These are phyloP conservation scores for Thera britannica DNA, from an alignment of 2,888 invertebrate species.

Conservation along the genomic window DNA sequence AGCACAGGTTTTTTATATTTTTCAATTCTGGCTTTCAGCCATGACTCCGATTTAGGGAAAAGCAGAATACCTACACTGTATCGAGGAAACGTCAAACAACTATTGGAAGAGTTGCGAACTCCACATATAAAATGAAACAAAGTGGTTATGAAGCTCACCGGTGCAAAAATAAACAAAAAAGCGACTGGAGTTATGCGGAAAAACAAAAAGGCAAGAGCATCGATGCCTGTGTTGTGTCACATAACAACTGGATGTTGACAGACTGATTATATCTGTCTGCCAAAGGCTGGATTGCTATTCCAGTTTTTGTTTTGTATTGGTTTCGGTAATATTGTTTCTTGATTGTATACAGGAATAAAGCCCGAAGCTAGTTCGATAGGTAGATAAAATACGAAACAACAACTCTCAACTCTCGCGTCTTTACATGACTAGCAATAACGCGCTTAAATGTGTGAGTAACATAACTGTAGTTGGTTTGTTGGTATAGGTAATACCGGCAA, in stretches of 20 bases:
- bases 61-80: constrained; percentile 27
- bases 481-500: neutral
- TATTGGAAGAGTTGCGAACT: constrained; percentile 38
- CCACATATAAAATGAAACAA: constrained; percentile 42
- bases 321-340: neutral
- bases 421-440: neutral
- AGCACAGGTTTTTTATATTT: constrained; percentile 5
- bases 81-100: constrained; percentile 36
- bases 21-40: constrained; percentile 26
- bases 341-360: too few species aligned
- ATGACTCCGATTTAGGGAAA: constrained; percentile 21
- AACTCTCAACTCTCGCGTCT: neutral
- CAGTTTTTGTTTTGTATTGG: neutral
- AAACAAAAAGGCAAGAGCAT: constrained; percentile 43
- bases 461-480: neutral
- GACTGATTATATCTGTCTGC: constrained; percentile 49
- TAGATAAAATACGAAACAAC: neutral
- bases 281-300: constrained; percentile 28
- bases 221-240: constrained; percentile 32
- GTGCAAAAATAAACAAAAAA: constrained; percentile 46
- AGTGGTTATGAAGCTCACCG: constrained; percentile 37
- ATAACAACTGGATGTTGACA: constrained; percentile 47
- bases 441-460: neutral
- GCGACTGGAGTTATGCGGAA: constrained; percentile 42
- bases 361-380: neutral